These are phyloP conservation scores for Girardinichthys multiradiatus DNA, from an alignment of 2,113 vertebrate genomes.

Conservation along the genomic window DNA sequence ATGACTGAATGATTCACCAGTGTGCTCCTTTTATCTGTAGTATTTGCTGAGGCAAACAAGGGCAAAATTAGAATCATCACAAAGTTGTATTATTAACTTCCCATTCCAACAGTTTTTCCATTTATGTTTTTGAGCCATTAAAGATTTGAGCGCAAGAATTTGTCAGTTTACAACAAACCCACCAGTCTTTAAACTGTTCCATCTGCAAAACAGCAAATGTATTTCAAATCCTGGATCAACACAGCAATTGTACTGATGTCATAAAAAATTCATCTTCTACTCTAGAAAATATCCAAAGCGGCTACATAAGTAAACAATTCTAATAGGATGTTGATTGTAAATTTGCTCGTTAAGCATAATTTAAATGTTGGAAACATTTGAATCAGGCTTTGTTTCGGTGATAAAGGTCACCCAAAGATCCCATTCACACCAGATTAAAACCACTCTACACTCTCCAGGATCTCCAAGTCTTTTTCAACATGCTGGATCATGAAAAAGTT, in stretches of 20 bases:
- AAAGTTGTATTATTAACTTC: constrained; percentile 21
- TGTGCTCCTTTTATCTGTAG: background rate
- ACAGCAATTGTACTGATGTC: background rate
- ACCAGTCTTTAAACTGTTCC: constrained; percentile 9
- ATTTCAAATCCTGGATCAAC: background rate
- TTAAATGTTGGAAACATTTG: background rate
- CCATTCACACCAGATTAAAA: background rate
- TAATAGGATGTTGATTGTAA: background rate
- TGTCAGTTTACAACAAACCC: constrained; percentile 36
- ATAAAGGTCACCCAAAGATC: background rate
- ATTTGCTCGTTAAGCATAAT: background rate
- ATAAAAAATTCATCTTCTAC: background rate
- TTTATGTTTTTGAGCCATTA: constrained; percentile 12
- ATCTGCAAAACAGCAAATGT: background rate
- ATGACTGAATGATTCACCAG: background rate
- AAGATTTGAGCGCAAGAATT: constrained; percentile 36
- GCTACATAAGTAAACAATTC: background rate
- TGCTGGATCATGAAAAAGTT: background rate
- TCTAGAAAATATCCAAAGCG: background rate
- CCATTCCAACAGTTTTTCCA: constrained; percentile 25
- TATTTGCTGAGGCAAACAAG: background rate
- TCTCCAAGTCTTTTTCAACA: background rate
- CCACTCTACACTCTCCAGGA: background rate
- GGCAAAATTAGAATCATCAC: background rate
- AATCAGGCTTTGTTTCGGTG: background rate